Evolutionary conservation across 1,140 invertebrate species (phyloP).

Genomic region (Rhagoletis pomonella): DNA sequence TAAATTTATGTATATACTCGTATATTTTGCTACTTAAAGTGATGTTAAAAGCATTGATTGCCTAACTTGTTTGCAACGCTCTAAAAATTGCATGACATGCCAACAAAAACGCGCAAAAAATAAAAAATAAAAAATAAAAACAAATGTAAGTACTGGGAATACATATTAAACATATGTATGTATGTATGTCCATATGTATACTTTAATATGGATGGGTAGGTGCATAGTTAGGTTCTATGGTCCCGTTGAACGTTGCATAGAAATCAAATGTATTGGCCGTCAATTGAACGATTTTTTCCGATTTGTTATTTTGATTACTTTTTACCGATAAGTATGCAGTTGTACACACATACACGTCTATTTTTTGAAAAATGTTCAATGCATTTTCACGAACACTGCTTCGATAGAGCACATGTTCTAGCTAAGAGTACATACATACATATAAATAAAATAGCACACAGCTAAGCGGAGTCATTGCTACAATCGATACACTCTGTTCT

Average conservation of each 20-base stretch:
- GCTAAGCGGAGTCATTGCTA: background rate
- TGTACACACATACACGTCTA: background rate
- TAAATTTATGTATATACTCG: too few relatives aligned
- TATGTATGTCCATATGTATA: background rate
- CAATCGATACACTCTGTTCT: background rate
- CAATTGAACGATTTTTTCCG: background rate
- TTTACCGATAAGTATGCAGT: background rate
- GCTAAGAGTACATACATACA: too few relatives aligned
- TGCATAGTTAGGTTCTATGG: background rate
- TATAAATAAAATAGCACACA: background rate
- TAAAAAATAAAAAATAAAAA: background rate
- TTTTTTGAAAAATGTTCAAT: background rate
- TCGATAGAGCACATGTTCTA: background rate
- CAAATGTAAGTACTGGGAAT: too few relatives aligned
- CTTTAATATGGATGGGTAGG: too few relatives aligned
- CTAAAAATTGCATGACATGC: conserved; percentile 20
- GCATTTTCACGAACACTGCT: background rate
- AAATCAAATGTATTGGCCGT: background rate
- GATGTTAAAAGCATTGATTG: too few relatives aligned
- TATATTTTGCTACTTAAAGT: too few relatives aligned
- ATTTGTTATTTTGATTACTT: background rate
- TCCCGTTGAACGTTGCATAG: background rate
- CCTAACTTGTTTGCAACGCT: background rate
- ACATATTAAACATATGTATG: background rate
- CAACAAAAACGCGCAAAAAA: background rate